Evolutionary conservation across 2,797 vertebrate species (phyloP), one percentile per base, ranked within the genome.

Genomic region (Sandelia bainsii): DNA sequence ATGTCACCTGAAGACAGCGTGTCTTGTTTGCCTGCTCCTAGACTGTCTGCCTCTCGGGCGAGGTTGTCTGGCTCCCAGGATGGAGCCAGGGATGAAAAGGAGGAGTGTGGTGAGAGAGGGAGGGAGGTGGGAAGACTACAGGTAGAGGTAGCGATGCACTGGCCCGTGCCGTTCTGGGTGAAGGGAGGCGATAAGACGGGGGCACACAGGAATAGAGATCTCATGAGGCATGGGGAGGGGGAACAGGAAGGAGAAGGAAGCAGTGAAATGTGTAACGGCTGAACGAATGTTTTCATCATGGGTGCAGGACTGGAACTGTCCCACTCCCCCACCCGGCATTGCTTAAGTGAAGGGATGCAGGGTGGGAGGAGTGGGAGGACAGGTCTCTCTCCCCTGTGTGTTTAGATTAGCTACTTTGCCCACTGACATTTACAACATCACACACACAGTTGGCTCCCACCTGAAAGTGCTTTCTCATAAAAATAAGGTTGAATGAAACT

Each of bases 401-500:
- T 77, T 82, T 63, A 72, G 81, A 87, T 89, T 79, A 83, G 86
- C 75, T 60, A 54, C 61, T 77, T 48, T 86, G 75, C 72, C 60
- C 62, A 42, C 75, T 86, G 89, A 90, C 87, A 90, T 90, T 89
- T 83, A 70, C 70, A 65, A 19, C 53, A 42, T 71, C 71, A 76
- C 67, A 74, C 72, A 83, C 73, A 68, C 49, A 79, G 29, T 39
- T 45, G 53, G 72, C 27, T 72, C 49, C 39, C 60, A 79, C 75
- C 69, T 67, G 39, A 64, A 60, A 45, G 54, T 37, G 62, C 59
- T 63, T 48, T 66, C 62, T 69, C 60, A 27, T 62, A 34, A 53
- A 67, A 25, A 16, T 42, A 20, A 17, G 27, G 40, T 17, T 23
- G 29, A 70, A 25, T 45, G 19, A 46, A 75, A 44, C 23, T 1